These are phyloP conservation scores for Parnassius smintheus DNA, from an alignment of 2,888 invertebrate genomes.

Conservation along the genomic window DNA sequence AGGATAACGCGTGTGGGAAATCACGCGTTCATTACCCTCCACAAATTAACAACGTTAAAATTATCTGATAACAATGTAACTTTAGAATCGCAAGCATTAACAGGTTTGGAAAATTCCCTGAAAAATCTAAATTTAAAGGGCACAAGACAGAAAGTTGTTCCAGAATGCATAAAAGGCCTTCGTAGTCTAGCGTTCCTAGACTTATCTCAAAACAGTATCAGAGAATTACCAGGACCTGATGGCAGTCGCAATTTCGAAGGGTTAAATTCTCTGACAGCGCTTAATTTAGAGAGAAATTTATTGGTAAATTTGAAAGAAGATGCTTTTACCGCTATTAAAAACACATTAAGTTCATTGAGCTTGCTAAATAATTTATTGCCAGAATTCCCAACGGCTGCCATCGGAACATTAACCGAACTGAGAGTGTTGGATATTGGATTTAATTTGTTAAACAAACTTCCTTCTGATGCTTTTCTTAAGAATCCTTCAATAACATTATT, in stretches of 20 bases:
- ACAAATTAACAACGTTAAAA: conserved; percentile 89
- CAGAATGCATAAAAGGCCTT: conserved; percentile 89
- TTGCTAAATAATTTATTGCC: conserved; percentile 93
- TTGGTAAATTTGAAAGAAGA: conserved; percentile 88
- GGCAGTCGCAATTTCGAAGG: conserved; percentile 87
- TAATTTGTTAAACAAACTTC: conserved; percentile 91
- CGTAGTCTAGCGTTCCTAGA: conserved; percentile 92
- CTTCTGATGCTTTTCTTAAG: conserved; percentile 88
- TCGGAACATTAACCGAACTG: conserved; percentile 88
- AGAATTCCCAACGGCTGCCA: conserved; percentile 91
- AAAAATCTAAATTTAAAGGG: conserved; percentile 95
- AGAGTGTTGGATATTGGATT: conserved; percentile 95
- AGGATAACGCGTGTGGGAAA: conserved; percentile 86
- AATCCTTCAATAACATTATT: conserved; percentile 92
- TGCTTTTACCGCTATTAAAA: conserved; percentile 89
- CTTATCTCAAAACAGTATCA: conserved; percentile 92
- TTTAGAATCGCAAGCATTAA: conserved; percentile 84
- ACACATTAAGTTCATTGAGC: conserved; percentile 92
- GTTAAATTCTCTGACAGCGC: conserved; percentile 89
- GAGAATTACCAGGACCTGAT: conserved; percentile 87
- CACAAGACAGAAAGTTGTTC: conserved; percentile 89
- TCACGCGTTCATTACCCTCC: conserved; percentile 87
- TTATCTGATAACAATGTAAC: conserved; percentile 93
- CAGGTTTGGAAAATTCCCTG: conserved; percentile 89
- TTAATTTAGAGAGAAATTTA: conserved; percentile 93